A percentile compares a stretch with the other conserved stretches of the same genome.
Evolutionary conservation across 2,888 invertebrate species (phyloP).

Genomic region (Deladenus siricidicola): DNA sequence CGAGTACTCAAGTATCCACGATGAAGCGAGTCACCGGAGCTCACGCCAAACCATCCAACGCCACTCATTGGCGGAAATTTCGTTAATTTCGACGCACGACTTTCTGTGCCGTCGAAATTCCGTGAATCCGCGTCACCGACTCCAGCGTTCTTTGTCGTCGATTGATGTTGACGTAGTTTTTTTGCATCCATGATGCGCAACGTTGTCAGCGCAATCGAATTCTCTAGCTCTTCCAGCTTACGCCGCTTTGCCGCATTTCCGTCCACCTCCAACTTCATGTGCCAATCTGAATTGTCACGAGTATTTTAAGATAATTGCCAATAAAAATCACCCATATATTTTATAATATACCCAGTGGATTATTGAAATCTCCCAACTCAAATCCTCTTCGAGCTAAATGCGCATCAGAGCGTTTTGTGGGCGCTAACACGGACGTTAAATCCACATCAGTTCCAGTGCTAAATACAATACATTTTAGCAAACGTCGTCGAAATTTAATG

Average conservation of each 20-base stretch:
- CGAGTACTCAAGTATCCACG: conserved; percentile 12
- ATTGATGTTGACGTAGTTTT: background rate
- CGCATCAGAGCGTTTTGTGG: background rate
- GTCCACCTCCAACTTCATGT: conserved; percentile 20
- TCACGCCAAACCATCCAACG: conserved; percentile 25
- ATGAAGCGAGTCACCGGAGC: conserved; percentile 9
- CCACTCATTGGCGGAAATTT: conserved; percentile 27
- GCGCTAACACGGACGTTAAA: background rate
- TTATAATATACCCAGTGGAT: background rate
- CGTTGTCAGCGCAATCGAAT: conserved; percentile 11
- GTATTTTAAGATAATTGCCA: background rate
- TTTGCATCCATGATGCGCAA: conserved; percentile 7
- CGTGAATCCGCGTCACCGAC: background rate
- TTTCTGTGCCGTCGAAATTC: background rate
- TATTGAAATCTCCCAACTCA: background rate
- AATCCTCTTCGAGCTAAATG: background rate
- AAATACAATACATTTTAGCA: too few species aligned
- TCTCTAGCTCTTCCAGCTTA: conserved; percentile 15
- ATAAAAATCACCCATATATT: background rate
- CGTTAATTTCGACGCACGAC: conserved; percentile 8
- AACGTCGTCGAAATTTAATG: too few species aligned
- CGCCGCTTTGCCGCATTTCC: conserved; percentile 17
- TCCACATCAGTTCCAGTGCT: background rate
- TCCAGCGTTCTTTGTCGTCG: background rate
- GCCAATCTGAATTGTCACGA: conserved; percentile 24